Conservation (phyloP, 2,797 vertebrate species). For the Aldrovandia affinis region DNA sequence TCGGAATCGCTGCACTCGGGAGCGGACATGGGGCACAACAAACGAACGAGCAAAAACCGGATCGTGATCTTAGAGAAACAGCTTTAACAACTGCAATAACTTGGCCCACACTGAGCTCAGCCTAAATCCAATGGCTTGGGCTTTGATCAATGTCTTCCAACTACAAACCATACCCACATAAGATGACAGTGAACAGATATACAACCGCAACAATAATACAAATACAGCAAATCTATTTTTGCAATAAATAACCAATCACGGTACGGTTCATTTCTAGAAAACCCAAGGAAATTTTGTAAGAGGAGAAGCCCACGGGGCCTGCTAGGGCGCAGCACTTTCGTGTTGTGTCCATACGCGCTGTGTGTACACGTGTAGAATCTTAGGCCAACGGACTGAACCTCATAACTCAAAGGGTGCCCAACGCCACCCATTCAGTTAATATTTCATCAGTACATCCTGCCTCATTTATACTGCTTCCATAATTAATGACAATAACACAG, state of each 20-base stretch:
- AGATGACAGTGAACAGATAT: slow-evolving; percentile 55
- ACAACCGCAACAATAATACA: slow-evolving; percentile 50
- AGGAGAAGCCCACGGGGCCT: slow-evolving; percentile 42
- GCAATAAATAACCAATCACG: slow-evolving; percentile 52
- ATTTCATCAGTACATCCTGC: slow-evolving; percentile 81
- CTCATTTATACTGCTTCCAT: slow-evolving; percentile 84
- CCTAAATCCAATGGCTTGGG: slow-evolving; percentile 51
- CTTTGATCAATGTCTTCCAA: slow-evolving; percentile 76
- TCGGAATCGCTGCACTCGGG: background rate
- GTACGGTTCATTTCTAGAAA: background rate
- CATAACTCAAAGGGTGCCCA: slow-evolving; percentile 67
- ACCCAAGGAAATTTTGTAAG: background rate
- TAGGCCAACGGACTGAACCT: slow-evolving; percentile 56
- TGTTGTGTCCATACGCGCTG: slow-evolving; percentile 47
- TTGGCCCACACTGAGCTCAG: slow-evolving; percentile 48
- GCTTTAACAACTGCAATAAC: slow-evolving; percentile 65
- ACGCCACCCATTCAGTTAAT: slow-evolving; percentile 75
- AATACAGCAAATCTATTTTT: slow-evolving; percentile 44
- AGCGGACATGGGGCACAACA: slow-evolving; percentile 6
- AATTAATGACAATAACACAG: slow-evolving; percentile 85
- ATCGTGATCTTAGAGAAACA: slow-evolving; percentile 13
- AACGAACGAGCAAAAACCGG: background rate
- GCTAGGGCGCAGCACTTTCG: slow-evolving; percentile 47
- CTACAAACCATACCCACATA: slow-evolving; percentile 54
- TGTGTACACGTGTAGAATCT: slow-evolving; percentile 53